phyloP scores from a whole-genome alignment of 2,888 invertebrate species.

The Nephrotoma appendiculata region DNA sequence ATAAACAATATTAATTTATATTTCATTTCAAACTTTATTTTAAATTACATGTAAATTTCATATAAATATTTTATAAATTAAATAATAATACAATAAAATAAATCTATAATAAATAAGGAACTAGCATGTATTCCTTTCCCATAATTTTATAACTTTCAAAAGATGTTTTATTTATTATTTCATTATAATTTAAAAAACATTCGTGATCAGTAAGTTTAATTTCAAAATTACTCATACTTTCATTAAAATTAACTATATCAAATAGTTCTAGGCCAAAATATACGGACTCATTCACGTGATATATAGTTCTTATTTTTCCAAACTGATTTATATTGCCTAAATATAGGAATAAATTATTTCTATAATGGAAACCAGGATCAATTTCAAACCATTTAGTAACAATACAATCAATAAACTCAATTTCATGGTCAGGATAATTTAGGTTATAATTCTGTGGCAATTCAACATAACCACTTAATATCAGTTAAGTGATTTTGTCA shows the following conservation, averaged over 20 bases:
- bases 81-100: neutral
- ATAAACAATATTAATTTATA: no score
- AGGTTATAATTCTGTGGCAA: no score
- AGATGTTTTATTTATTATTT: neutral
- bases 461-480: no score
- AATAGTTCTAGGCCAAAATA: neutral
- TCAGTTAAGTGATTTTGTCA: no score
- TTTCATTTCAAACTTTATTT: no score
- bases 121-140: neutral
- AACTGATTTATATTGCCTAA: neutral
- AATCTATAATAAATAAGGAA: neutral
- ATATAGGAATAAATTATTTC: neutral
- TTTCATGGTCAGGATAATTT: neutral
- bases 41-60: no score
- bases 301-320: neutral
- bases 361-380: neutral
- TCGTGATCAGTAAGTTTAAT: neutral
- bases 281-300: neutral
- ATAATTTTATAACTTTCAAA: neutral
- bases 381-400: neutral
- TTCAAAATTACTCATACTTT: neutral
- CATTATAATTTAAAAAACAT: neutral
- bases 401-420: neutral
- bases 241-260: neutral
- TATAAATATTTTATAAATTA: no score